A percentile compares a stretch with the other conserved stretches of the same genome.
Conservation (phyloP, 1,140 invertebrate species). For the Phymorhynchus buccinoides region DNA sequence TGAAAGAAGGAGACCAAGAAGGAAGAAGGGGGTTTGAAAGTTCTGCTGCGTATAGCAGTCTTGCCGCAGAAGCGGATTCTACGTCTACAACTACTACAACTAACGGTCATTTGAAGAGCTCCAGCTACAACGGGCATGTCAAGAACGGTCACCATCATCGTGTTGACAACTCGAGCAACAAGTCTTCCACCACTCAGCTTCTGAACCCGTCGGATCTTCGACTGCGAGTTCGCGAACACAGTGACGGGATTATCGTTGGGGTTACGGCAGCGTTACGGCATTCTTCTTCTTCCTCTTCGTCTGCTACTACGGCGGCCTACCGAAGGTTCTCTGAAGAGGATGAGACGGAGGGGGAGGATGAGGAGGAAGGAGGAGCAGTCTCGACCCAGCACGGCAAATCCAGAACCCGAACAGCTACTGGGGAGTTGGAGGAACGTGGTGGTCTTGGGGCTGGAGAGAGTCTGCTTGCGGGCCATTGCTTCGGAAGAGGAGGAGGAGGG, state of each 20-base stretch:
- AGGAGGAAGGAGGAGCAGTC: background rate
- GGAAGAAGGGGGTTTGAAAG: too few species aligned
- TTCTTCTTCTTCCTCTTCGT: background rate
- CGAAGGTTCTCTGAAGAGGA: too few species aligned
- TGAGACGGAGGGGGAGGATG: background rate
- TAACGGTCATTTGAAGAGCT: too few species aligned
- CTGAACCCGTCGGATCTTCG: conserved; percentile 41
- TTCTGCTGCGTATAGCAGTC: background rate
- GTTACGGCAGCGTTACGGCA: conserved; percentile 29
- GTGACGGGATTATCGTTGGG: conserved; percentile 46
- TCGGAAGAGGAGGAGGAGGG: too few species aligned
- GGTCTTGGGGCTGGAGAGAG: conserved; percentile 26
- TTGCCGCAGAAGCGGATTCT: background rate
- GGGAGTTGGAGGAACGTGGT: background rate
- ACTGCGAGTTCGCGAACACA: conserved; percentile 39
- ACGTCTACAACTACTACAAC: too few species aligned
- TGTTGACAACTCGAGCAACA: too few species aligned
- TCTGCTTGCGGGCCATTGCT: conserved; percentile 7
- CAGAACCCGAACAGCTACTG: background rate
- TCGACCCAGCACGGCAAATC: background rate
- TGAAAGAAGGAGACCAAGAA: too few species aligned
- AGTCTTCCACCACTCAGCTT: too few species aligned
- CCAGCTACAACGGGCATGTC: background rate
- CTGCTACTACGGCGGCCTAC: background rate
- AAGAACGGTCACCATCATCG: background rate